These are phyloP conservation scores for Eurystomus gularis DNA, from an alignment of 2,113 vertebrate genomes.

Conservation along the genomic window DNA sequence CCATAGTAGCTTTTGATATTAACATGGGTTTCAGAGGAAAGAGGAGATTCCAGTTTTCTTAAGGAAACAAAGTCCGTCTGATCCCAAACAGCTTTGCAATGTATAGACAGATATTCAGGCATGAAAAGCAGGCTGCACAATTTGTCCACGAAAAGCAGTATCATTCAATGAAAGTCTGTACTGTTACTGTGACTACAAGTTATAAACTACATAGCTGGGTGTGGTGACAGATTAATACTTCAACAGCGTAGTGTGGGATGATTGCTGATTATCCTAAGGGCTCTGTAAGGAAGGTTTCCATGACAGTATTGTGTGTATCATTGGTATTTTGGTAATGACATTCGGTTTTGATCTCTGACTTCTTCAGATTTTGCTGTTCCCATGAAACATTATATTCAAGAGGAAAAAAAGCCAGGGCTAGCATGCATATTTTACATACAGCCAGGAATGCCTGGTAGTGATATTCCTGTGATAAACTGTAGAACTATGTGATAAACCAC, in stretches of 20 bases:
- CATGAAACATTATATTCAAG: background rate
- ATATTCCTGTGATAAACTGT: background rate
- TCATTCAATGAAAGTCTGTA: background rate
- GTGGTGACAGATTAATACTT: background rate
- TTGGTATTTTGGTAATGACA: conserved; percentile 14
- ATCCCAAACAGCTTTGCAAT: background rate
- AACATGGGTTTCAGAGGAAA: background rate
- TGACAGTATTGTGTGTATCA: conserved; percentile 2
- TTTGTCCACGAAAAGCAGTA: background rate
- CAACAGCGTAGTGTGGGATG: background rate
- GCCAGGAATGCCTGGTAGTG: background rate
- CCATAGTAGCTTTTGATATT: background rate
- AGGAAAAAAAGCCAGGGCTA: background rate
- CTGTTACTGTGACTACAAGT: background rate
- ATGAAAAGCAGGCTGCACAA: background rate
- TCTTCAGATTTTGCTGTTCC: conserved; percentile 11
- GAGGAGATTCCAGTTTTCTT: background rate
- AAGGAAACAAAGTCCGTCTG: background rate
- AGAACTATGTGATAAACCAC: background rate
- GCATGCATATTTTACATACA: background rate
- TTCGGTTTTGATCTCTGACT: conserved; percentile 1
- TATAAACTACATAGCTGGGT: background rate
- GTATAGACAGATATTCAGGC: background rate
- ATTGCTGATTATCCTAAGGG: background rate
- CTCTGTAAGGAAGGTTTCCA: conserved; percentile 32